Evolutionary conservation across 2,797 vertebrate species (phyloP).

Genomic region (Brotula barbata): DNA sequence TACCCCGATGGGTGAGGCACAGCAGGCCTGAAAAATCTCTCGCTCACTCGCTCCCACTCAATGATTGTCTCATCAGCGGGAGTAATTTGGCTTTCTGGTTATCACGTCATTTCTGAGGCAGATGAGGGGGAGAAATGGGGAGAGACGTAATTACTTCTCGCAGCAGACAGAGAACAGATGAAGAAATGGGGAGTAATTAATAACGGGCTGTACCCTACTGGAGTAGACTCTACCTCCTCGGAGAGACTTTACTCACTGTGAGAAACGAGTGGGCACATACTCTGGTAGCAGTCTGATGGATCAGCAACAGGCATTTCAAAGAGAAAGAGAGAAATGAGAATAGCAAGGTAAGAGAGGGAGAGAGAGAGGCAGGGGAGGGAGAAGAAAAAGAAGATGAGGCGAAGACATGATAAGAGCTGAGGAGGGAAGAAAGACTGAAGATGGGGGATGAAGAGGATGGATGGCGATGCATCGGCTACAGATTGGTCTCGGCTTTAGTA

Average conservation of each 20-base stretch:
- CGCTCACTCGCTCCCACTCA: conserved; percentile 56
- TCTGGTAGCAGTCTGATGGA: conserved; percentile 59
- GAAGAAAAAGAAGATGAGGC: conserved; percentile 46
- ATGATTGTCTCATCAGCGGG: conserved; percentile 78
- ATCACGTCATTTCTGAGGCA: conserved; percentile 76
- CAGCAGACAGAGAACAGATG: conserved; percentile 69
- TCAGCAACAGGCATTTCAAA: conserved; percentile 68
- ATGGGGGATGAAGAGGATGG: conserved; percentile 66
- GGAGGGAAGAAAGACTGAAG: conserved; percentile 41
- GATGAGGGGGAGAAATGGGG: conserved; percentile 54
- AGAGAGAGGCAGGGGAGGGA: conserved; percentile 8
- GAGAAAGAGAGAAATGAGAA: conserved; percentile 57
- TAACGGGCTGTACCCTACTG: conserved; percentile 67
- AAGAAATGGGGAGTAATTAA: conserved; percentile 76
- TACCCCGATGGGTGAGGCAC: conserved; percentile 54
- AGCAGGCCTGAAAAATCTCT: conserved; percentile 64
- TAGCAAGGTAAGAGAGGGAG: conserved; percentile 45
- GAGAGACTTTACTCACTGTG: conserved; percentile 65
- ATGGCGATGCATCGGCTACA: conserved; percentile 34
- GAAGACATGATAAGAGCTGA: conserved; percentile 47
- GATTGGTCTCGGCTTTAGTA: conserved; percentile 54
- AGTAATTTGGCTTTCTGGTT: conserved; percentile 77
- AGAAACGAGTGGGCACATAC: conserved; percentile 62
- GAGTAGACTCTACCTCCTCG: conserved; percentile 53
- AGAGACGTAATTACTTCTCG: conserved; percentile 76